Conservation (phyloP, 1,140 invertebrate species). For the Physella acuta region DNA sequence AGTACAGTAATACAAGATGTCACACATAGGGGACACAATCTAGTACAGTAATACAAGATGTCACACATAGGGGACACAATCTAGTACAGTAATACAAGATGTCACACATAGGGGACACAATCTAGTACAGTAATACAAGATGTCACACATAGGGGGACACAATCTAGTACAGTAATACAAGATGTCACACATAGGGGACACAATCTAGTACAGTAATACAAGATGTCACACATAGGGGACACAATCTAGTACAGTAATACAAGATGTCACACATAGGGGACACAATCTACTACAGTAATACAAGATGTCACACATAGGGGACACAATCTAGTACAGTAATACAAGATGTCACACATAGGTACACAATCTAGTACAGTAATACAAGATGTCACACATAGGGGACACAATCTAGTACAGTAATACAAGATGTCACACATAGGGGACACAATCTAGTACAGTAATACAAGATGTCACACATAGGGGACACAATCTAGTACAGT, state of each 20-base stretch:
- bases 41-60: slow-evolving; percentile 41
- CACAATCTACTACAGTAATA: slow-evolving; percentile 40
- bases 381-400: slow-evolving; percentile 57
- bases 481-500: slow-evolving; percentile 44
- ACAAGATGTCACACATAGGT: no score
- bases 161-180: slow-evolving; percentile 35
- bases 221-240: slow-evolving; percentile 58
- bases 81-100: slow-evolving; percentile 39
- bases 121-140: slow-evolving; percentile 35
- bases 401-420: slow-evolving; percentile 42
- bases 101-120: slow-evolving; percentile 57
- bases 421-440: slow-evolving; percentile 57
- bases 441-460: slow-evolving; percentile 42
- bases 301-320: slow-evolving; percentile 57
- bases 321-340: slow-evolving; percentile 42
- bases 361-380: slow-evolving; percentile 42
- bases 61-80: slow-evolving; percentile 56
- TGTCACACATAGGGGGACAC: slow-evolving; percentile 59
- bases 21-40: slow-evolving; percentile 56
- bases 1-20: slow-evolving; percentile 42
- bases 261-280: slow-evolving; percentile 58
- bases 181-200: slow-evolving; percentile 59
- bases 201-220: slow-evolving; percentile 35
- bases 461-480: slow-evolving; percentile 57
- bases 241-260: slow-evolving; percentile 40